Evolutionary conservation across 2,113 vertebrate species (phyloP).

Genomic region (Aegypius monachus): DNA sequence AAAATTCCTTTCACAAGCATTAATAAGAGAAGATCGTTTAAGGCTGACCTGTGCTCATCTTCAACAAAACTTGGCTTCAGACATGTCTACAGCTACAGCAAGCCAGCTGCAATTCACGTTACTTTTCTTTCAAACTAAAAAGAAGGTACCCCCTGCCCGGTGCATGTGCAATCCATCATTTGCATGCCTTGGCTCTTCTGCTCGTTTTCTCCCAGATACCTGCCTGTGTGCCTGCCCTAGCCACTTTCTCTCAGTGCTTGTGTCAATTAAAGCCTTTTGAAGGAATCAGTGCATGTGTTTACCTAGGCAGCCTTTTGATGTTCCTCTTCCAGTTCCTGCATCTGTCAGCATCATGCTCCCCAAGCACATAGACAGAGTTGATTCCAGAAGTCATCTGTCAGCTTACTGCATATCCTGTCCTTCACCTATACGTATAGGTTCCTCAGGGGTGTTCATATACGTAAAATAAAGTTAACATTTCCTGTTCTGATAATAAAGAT

Average conservation of each 20-base stretch:
- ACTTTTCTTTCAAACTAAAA: background rate
- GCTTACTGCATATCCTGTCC: background rate
- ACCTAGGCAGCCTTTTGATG: conserved; percentile 34
- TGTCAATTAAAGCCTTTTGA: conserved; percentile 18
- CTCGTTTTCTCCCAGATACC: background rate
- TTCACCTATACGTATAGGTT: background rate
- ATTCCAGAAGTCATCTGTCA: conserved; percentile 5
- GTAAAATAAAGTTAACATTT: conserved; percentile 39
- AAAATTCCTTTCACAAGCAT: background rate
- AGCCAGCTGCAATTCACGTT: background rate
- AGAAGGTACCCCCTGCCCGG: background rate
- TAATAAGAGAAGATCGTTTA: background rate
- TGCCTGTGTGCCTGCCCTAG: background rate
- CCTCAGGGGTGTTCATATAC: background rate
- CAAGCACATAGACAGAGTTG: background rate
- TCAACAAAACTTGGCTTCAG: background rate
- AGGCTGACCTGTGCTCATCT: background rate
- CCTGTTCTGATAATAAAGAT: conserved; percentile 9
- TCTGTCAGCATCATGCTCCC: background rate
- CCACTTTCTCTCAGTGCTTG: background rate
- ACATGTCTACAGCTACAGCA: background rate
- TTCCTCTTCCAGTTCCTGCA: background rate
- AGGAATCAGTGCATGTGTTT: background rate
- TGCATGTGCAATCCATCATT: background rate
- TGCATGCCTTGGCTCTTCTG: background rate